These are phyloP conservation scores for Sarcophaga rosellei DNA, from an alignment of 2,888 invertebrate species.

Conservation along the genomic window DNA sequence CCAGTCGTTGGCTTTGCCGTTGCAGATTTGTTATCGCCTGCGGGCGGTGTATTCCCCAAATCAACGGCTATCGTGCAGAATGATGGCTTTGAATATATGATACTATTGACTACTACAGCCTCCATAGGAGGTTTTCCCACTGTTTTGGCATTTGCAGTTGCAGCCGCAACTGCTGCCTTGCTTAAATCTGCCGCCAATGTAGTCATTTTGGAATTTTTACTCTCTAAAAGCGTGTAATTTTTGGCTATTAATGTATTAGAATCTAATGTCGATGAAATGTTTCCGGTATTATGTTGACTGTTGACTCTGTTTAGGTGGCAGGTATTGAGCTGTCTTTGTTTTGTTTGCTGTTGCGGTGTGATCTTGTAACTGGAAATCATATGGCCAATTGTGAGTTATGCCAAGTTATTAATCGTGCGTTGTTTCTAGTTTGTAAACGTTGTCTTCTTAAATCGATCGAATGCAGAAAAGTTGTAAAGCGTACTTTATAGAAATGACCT, in stretches of 20 bases:
- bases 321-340: slow-evolving; percentile 52
- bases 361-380: slow-evolving; percentile 58
- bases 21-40: slow-evolving; percentile 7
- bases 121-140: slow-evolving; percentile 48
- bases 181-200: slow-evolving; percentile 38
- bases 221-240: slow-evolving; percentile 19
- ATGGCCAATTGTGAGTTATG: slow-evolving; percentile 49
- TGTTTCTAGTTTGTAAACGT: slow-evolving; percentile 24
- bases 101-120: slow-evolving; percentile 63
- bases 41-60: slow-evolving; percentile 13
- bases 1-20: slow-evolving; percentile 24
- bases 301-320: slow-evolving; percentile 36
- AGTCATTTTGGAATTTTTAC: slow-evolving; percentile 47
- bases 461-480: background rate
- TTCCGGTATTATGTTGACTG: background rate
- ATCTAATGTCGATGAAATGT: slow-evolving; percentile 41
- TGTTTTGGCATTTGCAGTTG: slow-evolving; percentile 1
- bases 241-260: slow-evolving; percentile 6
- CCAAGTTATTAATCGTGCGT: slow-evolving; percentile 34
- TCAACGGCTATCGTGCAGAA: slow-evolving; percentile 62
- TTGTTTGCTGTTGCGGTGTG: slow-evolving; percentile 33
- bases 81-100: slow-evolving; percentile 64
- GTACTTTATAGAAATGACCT: background rate
- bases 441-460: slow-evolving; percentile 28
- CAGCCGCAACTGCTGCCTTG: slow-evolving; percentile 22